A percentile compares a stretch with the other conserved stretches of the same genome.
Evolutionary conservation across 2,113 vertebrate species (phyloP).

Genomic region (Alexandromys fortis): DNA sequence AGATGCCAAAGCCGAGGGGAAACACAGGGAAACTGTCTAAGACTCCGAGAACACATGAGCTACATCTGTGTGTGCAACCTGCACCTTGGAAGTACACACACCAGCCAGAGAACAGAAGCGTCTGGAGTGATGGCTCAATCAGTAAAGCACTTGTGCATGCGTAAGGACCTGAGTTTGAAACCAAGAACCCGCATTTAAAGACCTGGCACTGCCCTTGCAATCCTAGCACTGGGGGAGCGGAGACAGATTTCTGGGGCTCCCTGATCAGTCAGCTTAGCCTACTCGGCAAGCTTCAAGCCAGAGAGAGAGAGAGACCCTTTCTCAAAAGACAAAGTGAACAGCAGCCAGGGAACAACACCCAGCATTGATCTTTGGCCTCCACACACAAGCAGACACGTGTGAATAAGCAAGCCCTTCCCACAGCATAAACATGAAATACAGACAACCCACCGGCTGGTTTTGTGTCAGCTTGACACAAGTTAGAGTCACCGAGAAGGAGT

Average conservation of each 20-base stretch:
- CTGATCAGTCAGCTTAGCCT: neutral
- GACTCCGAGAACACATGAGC: neutral
- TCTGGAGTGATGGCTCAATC: no score
- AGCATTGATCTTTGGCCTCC: neutral
- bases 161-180: neutral
- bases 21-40: neutral
- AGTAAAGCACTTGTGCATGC: neutral
- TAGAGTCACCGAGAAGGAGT: neutral
- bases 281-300: neutral
- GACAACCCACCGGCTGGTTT: neutral
- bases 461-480: neutral
- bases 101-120: neutral
- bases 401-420: no score
- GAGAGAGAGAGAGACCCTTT: neutral
- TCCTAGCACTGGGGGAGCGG: neutral
- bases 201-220: neutral
- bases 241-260: neutral
- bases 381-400: neutral
- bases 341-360: neutral
- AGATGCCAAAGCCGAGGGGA: neutral
- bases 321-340: neutral
- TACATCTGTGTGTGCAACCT: neutral
- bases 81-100: neutral
- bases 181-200: neutral
- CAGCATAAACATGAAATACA: neutral